Base-by-base conservation (phyloP, 2,888 invertebrate genomes). In the Orchesella flavescens region DNA sequence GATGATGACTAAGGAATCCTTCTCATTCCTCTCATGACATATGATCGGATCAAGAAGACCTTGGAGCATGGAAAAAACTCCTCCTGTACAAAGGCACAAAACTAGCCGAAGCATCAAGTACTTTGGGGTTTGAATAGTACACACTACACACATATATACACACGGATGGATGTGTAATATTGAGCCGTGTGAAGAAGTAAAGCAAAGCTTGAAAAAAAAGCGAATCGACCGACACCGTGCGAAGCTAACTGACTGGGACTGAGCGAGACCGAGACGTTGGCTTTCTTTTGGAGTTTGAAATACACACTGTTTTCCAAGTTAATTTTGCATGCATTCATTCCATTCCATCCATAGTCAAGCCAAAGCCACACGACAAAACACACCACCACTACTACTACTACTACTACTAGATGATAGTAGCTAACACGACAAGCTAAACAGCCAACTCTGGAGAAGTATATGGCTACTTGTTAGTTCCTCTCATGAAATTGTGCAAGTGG, bases 141-240 rank as follows among this genome's bases (percentile, higher is more conserved):
- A n/a, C n/a, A n/a, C n/a, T n/a, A n/a, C n/a, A n/a, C n/a, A n/a
- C n/a, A n/a, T n/a, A n/a, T n/a, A n/a, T n/a, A n/a, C n/a, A n/a
- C n/a, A n/a, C 34, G 34, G 34, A 34, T 34, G 34, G 34, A 34
- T 34, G 34, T 34, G 34, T 34, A 34, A 46, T 53, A 53, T 53
- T 53, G 53, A 53, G 53, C 53, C 53, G 66, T 66, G 66, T 66
- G 44, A 44, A 10, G 44, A 44, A 66, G 66, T 44, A 44, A 59
- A 10, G 57, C 23, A 55, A 44, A 43, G 34, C 17, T 55, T n/a
- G 19, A 72, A 69, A 10, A 68, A 68, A n/a, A 55, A 76, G 59
- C 49, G 69, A 69, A 68, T 77, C 61, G 69, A 77, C 77, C 77
- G 66, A 69, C 69, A 69, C 69, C 49, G 77, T 77, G 68, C 77